Base-by-base conservation (phyloP, 1,140 invertebrate genomes). In the Brachionus plicatilis region DNA sequence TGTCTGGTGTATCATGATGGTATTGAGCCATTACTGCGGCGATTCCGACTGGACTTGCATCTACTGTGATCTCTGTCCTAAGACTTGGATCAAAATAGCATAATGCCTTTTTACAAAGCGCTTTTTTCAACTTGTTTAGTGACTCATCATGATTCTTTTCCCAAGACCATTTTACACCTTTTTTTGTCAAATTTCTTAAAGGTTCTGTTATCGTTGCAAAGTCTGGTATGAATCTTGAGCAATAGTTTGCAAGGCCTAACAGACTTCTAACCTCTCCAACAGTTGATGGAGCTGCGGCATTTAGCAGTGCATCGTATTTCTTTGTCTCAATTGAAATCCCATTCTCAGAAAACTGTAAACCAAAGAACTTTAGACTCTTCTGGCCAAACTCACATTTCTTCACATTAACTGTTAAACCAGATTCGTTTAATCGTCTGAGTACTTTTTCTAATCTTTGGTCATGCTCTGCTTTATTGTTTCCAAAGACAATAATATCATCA, bases 11-110 rank as follows among this genome's bases (percentile, higher is more conserved):
- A 1, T 83, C 29, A n/a, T 20, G 70, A 37, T 68, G 11, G 1
- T 82, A 76, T 76, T 91, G 90, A 24, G 86, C 85, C 12, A 92
- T 33, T 1, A 92, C 90, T 2, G 89, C 90, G 14, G 90, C 90
- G 6, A 91, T 27, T 0, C 89, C 90, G 66, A 86, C 86, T 5
- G 87, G 85, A 27, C 86, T 88, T 17, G 90, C 85, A 72, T 85
- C 83, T 17, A 75, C 70, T 43, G 70, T 75, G n/a, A 75, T 47
- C 29, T 75, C 43, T 17, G 70, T 47, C 27, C 33, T 75, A 17
- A 37, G 29, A 1, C 29, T 37, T 29, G 70, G 70, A 17, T 75
- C 43, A 29, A 75, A 75, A 33, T 75, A 75, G 24, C 56, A 20
- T 20, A 65, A 27, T 20, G 56, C 56, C 24, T 65, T 27, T 65